Base-by-base conservation (phyloP, 2,113 vertebrate species). In the Archilochus colubris region DNA sequence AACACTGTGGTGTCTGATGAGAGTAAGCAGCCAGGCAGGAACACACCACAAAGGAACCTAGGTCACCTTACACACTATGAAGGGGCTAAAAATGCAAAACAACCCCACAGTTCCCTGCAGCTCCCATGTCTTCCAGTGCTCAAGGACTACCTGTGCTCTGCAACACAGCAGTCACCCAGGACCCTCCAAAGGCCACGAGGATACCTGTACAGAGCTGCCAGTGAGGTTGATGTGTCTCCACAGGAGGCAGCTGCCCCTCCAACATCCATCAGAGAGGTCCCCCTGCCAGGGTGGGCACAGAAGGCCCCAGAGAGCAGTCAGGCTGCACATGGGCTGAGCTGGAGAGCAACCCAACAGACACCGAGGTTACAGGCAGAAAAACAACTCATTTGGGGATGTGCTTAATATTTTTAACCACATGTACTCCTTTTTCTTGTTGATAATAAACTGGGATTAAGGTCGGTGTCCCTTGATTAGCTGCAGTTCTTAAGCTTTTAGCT, bases 41-140 rank as follows among this genome's bases (percentile, higher is more conserved):
- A 16, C 30, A 17, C 22, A 50, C 31, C 16, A 16, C 2, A 6
- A 30, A 43, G 66, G 30, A 80, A 28, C 28, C 50, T 18, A 4
- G 28, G 61, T 6, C 40, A 62, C 28, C 66, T 53, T 31, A 10
- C 30, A 50, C n/a, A 14, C 20, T 31, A 15, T 23, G 16, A 83
- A 67, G 10, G 6, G 16, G 18, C 25, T 89, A 64, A 66, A 46
- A 85, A 67, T 3, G 1, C 1, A 14, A 43, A 44, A 55, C 53
- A 28, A 0, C 0, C 4, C 20, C 0, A 0, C 24, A 10, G 17
- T 30, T 74, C 38, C 12, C 30, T 54, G 19, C 14, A 66, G 5
- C 58, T 83, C 51, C 17, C 1, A 0, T 63, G 57, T 7, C 4
- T 50, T 7, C 7, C 0, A 0, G 25, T 28, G 27, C 40, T 46